Base-by-base conservation (phyloP, 2,113 vertebrate species). In the Scalopus aquaticus region DNA sequence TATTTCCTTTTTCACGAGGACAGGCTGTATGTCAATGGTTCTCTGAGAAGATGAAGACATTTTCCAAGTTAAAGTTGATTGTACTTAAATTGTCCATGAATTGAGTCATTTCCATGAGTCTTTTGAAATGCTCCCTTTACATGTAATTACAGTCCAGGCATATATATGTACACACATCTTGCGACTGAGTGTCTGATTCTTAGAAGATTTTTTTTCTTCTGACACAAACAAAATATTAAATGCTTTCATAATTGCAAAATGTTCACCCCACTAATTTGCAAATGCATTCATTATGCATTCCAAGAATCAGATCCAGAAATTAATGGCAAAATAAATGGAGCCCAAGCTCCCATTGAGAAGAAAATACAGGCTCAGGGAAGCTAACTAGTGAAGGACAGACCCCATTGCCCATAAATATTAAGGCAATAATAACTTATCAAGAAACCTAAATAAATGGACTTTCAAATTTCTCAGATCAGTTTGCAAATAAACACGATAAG, bases 281-380 rank as follows among this genome's bases (percentile, higher is more conserved):
- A 93, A 91, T 94, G 8, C 24, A 92, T 90, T 94, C 56, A 86
- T 91, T 86, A 76, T 89, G 32, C 58, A 95, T 93, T 77, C 28
- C 51, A 88, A 94, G 30, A 62, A 90, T 77, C 62, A 90, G 46
- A 93, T 73, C 30, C 39, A 95, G 65, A 94, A 96, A 82, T n/a
- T 95, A 97, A 95, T 86, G 88, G 39, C 60, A 95, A 90, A 95
- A 93, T 95, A 95, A 97, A 92, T 96, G 73, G 78, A 64, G 74
- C 37, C 22, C 39, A 95, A 89, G 3, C 73, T 60, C 89, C 85
- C 64, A 62, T 12, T 93, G 92, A 93, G 88, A 95, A 84, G 78
- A 84, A 93, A 95, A 95, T 90, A 88, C 10, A 95, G 77, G n/a
- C 62, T 78, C 46, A 70, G 15, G 30, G 56, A 90, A 92, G 24